phyloP scores from a whole-genome alignment of 2,888 invertebrate species.

The Pollenia angustigena region DNA sequence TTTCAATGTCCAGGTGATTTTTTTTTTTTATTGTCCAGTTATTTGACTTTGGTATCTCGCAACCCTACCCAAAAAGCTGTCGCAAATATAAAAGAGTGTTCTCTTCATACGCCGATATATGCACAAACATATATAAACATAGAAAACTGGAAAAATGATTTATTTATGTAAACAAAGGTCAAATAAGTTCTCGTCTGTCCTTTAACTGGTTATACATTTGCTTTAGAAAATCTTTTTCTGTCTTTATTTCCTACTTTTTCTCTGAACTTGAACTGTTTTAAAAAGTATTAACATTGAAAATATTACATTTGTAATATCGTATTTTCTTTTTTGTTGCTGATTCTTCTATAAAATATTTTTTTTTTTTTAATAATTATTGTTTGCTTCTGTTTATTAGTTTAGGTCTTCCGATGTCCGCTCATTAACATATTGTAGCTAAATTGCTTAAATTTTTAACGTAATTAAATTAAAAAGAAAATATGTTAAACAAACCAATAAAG shows the following conservation, averaged over 20 bases:
- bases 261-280: slow-evolving; percentile 50
- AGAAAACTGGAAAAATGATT: no score
- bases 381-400: slow-evolving; percentile 17
- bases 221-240: background rate
- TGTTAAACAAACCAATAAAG: slow-evolving; percentile 28
- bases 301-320: slow-evolving; percentile 24
- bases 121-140: no score
- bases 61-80: no score
- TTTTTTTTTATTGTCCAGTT: no score
- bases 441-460: slow-evolving; percentile 48
- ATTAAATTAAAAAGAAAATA: slow-evolving; percentile 47
- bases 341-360: slow-evolving; percentile 21
- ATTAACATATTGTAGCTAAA: slow-evolving; percentile 62
- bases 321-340: slow-evolving; percentile 13
- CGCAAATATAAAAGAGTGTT: no score
- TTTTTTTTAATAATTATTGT: slow-evolving; percentile 1
- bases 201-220: background rate
- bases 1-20: no score
- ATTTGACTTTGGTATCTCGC: no score
- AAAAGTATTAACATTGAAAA: slow-evolving; percentile 18
- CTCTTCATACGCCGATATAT: no score
- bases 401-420: slow-evolving; percentile 8
- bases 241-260: background rate
- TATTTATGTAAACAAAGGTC: no score
- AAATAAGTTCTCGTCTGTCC: no score